Percentiles rank a stretch among this genome's conserved stretches.
Conservation (phyloP, 2,113 vertebrate species). For the Thunnus thynnus region DNA sequence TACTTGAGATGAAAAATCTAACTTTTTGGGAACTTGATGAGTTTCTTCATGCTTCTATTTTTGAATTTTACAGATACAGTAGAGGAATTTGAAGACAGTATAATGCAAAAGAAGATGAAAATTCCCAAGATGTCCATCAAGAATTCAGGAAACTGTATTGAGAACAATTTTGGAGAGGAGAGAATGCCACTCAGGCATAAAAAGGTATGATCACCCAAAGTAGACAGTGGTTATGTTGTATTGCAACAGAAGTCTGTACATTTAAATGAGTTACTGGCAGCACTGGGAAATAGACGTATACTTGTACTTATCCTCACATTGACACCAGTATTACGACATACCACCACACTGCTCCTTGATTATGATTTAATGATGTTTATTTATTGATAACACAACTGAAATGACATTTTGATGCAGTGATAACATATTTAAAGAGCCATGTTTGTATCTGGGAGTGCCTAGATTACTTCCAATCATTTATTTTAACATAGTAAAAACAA, state of each 20-base stretch:
- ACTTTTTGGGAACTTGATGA: slow-evolving; percentile 46
- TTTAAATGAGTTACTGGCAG: background rate
- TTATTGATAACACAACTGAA: background rate
- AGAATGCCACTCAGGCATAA: slow-evolving; percentile 95
- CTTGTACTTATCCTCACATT: background rate
- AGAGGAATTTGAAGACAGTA: slow-evolving; percentile 96
- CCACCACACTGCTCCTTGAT: background rate
- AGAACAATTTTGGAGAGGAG: slow-evolving; percentile 95
- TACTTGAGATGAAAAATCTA: slow-evolving; percentile 17
- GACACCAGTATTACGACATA: background rate
- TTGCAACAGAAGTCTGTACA: background rate
- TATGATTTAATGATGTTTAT: background rate
- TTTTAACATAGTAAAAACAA: background rate
- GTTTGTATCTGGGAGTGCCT: background rate
- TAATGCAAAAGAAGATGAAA: slow-evolving; percentile 99
- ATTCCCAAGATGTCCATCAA: slow-evolving; percentile 97
- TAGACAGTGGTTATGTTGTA: background rate
- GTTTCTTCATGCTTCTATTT: slow-evolving; percentile 36
- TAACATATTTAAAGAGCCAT: too few species aligned
- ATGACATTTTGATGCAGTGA: background rate
- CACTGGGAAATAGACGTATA: background rate
- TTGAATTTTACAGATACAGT: slow-evolving; percentile 80
- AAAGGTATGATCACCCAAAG: slow-evolving; percentile 88
- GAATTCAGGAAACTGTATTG: slow-evolving; percentile 92
- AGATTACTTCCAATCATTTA: background rate